Evolutionary conservation across 2,888 invertebrate genomes (phyloP).

Genomic region (Julus scanicus): DNA sequence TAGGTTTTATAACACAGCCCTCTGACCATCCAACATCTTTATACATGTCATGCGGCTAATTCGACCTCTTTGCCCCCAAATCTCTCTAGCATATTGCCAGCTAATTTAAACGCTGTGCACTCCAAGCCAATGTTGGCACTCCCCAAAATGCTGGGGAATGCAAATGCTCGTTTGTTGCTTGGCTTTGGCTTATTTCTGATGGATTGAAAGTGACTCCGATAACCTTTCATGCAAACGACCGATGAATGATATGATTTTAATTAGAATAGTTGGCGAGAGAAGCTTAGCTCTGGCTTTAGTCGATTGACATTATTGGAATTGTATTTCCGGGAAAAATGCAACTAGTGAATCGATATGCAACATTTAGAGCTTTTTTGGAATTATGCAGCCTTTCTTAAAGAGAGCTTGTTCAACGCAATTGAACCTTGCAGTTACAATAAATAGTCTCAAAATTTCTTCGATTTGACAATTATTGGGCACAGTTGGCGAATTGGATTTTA

Average conservation of each 20-base stretch:
- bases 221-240: conserved; percentile 9
- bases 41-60: not conserved
- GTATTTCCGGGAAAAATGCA: not conserved
- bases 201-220: not conserved
- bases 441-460: not conserved
- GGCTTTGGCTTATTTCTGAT: not conserved
- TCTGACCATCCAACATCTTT: not conserved
- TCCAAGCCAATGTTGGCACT: not conserved
- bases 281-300: not conserved
- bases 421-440: not conserved
- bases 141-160: not conserved
- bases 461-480: conserved; percentile 14
- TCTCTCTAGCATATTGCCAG: not conserved
- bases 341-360: not conserved
- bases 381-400: not conserved
- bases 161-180: not conserved
- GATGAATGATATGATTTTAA: conserved; percentile 25
- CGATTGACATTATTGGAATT: conserved; percentile 8
- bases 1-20: not conserved
- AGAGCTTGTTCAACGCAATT: not conserved
- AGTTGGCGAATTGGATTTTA: conserved; percentile 4
- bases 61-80: not conserved
- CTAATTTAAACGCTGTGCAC: not conserved
- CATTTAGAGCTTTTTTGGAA: not conserved
- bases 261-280: not conserved